Percentiles rank a stretch among this genome's conserved stretches.
These are phyloP conservation scores for Epinotia ramella DNA, from an alignment of 2,888 invertebrate genomes.

Conservation along the genomic window DNA sequence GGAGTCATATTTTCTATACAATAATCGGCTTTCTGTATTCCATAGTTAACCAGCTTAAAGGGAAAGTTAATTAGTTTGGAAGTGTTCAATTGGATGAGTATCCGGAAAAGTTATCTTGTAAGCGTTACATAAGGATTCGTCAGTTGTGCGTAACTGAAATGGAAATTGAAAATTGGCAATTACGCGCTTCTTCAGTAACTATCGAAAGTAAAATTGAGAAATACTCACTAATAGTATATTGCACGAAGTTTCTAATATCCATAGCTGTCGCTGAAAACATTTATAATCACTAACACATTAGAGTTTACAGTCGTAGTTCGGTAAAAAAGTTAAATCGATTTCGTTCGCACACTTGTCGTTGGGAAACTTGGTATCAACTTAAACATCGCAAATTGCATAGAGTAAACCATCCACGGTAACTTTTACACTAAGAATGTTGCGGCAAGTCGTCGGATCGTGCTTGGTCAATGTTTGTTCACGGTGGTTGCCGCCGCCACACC, in stretches of 20 bases:
- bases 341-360: conserved; percentile 74
- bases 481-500: conserved; percentile 63
- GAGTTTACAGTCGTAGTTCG: conserved; percentile 68
- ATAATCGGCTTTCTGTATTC: conserved; percentile 12
- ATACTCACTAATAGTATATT: conserved; percentile 75
- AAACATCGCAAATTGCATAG: conserved; percentile 82
- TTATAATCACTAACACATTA: conserved; percentile 67
- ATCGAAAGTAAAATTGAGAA: conserved; percentile 56
- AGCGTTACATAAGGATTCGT: conserved; percentile 35
- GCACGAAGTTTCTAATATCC: conserved; percentile 67
- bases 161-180: conserved; percentile 4
- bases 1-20: background rate
- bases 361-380: conserved; percentile 71
- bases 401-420: conserved; percentile 84
- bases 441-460: conserved; percentile 79
- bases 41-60: conserved; percentile 2
- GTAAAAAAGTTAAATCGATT: conserved; percentile 51
- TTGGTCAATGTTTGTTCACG: conserved; percentile 81
- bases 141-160: conserved; percentile 21
- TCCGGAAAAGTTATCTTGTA: conserved; percentile 25
- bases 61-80: conserved; percentile 11
- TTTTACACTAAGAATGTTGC: conserved; percentile 85
- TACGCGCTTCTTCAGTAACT: background rate
- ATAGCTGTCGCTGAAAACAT: conserved; percentile 61
- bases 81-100: background rate